Evolutionary conservation across 2,113 vertebrate species (phyloP).

Genomic region (Pterophyllum scalare): DNA sequence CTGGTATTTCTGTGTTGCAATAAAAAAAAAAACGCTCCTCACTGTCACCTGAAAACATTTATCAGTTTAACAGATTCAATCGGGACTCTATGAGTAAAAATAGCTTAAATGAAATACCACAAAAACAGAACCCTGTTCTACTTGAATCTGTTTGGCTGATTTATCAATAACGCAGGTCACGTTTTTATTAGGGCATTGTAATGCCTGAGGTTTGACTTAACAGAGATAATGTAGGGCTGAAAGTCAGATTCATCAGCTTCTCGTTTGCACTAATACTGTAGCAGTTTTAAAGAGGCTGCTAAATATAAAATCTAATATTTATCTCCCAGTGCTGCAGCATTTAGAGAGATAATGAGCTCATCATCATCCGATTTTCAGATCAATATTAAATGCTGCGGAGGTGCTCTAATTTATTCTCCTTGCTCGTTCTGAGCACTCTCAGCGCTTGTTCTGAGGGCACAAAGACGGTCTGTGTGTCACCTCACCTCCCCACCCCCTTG

Average conservation of each 20-base stretch:
- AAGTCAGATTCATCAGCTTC: background rate
- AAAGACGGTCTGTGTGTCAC: slow-evolving; percentile 53
- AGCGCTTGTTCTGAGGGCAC: slow-evolving; percentile 47
- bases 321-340: slow-evolving; percentile 4
- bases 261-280: background rate
- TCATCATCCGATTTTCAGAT: slow-evolving; percentile 28
- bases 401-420: background rate
- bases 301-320: slow-evolving; percentile 11
- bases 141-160: background rate
- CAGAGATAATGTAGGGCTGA: background rate
- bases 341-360: background rate
- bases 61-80: background rate
- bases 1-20: background rate
- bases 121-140: background rate
- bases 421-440: background rate
- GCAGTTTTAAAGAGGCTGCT: background rate
- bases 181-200: background rate
- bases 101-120: background rate
- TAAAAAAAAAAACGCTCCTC: background rate
- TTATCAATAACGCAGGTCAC: background rate
- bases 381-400: slow-evolving; percentile 3
- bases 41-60: background rate
- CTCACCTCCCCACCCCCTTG: slow-evolving; percentile 47
- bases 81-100: background rate
- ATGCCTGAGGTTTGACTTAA: slow-evolving; percentile 10